Conservation (phyloP, 2,113 vertebrate genomes). For the Bolborhynchus lineola region DNA sequence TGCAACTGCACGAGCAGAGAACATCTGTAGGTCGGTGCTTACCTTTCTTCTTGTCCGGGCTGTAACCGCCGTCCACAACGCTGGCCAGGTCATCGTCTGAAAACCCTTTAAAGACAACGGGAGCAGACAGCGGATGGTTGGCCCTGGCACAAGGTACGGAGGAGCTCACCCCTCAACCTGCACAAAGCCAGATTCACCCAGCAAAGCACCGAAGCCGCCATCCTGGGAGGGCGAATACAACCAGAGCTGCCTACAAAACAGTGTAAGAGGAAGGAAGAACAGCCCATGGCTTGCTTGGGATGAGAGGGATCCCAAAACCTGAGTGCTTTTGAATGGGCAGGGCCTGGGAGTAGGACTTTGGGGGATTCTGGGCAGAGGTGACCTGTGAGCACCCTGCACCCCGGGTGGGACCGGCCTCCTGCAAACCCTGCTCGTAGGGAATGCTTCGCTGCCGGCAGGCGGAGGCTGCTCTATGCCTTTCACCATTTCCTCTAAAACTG, state of each 20-base stretch:
- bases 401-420: neutral
- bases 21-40: accelerated
- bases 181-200: neutral
- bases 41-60: constrained; percentile 87
- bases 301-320: neutral
- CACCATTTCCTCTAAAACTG: neutral
- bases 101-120: constrained; percentile 55
- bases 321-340: neutral
- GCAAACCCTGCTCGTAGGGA: neutral
- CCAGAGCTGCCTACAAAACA: neutral
- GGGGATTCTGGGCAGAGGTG: neutral
- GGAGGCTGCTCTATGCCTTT: neutral
- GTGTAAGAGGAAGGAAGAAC: neutral
- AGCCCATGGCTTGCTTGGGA: accelerated
- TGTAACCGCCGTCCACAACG: constrained; percentile 71
- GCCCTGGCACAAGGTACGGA: accelerated
- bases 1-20: neutral
- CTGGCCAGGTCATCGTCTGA: constrained; percentile 79
- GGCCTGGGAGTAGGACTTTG: neutral
- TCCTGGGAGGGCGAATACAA: neutral
- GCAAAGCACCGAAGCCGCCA: neutral
- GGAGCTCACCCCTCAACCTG: neutral
- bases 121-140: neutral
- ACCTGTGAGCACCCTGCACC: accelerated
- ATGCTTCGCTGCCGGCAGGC: accelerated